Evolutionary conservation across 2,113 vertebrate species (phyloP).

Genomic region (Dromaius novaehollandiae): DNA sequence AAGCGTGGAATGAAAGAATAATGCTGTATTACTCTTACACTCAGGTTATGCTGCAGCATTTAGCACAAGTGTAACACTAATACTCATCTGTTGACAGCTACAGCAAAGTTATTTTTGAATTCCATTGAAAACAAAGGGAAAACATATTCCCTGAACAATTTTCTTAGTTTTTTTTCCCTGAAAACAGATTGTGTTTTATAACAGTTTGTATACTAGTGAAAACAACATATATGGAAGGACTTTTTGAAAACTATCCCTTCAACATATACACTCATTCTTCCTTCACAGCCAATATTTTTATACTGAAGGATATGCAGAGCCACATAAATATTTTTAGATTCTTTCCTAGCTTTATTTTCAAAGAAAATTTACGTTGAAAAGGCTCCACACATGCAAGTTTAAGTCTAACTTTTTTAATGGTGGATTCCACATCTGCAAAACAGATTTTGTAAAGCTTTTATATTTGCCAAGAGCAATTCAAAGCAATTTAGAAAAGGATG

Average conservation of each 20-base stretch:
- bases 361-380: background rate
- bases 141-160: background rate
- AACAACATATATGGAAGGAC: background rate
- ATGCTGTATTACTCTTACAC: background rate
- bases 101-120: background rate
- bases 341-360: background rate
- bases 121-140: background rate
- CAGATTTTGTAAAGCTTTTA: constrained; percentile 75
- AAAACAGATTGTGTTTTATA: background rate
- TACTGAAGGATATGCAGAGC: background rate
- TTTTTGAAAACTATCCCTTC: background rate
- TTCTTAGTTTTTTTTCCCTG: background rate
- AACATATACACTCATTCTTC: background rate
- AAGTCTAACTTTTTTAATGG: constrained; percentile 59
- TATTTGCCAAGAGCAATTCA: constrained; percentile 72
- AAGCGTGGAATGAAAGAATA: background rate
- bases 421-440: constrained; percentile 83
- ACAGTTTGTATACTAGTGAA: background rate
- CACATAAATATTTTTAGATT: background rate
- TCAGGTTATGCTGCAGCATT: background rate
- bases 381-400: background rate
- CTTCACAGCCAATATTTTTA: background rate
- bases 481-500: constrained; percentile 69
- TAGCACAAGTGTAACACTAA: background rate
- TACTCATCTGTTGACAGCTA: background rate